Evolutionary conservation across 2,797 vertebrate genomes (phyloP).

Genomic region (Anabas testudineus): DNA sequence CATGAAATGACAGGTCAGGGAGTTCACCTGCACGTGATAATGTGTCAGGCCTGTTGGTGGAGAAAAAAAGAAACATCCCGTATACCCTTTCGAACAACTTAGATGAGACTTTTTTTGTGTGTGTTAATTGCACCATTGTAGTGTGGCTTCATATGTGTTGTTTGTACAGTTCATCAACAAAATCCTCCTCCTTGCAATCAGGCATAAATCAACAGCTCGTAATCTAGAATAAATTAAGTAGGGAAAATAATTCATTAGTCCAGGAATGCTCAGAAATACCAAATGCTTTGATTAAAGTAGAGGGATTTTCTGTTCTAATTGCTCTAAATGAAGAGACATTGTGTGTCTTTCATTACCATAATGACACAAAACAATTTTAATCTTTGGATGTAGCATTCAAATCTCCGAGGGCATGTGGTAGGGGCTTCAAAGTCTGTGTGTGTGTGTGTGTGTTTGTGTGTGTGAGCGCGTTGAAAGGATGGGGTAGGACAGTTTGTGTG

Average conservation of each 20-base stretch:
- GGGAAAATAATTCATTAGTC: slow-evolving; percentile 55
- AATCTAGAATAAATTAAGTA: slow-evolving; percentile 52
- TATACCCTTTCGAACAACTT: slow-evolving; percentile 8
- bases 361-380: slow-evolving; percentile 71
- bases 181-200: slow-evolving; percentile 10
- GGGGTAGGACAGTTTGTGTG: background rate
- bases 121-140: background rate
- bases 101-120: background rate
- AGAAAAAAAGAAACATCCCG: slow-evolving; percentile 20
- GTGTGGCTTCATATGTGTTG: slow-evolving; percentile 8
- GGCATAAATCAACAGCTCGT: slow-evolving; percentile 38
- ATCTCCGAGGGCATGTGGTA: slow-evolving; percentile 17
- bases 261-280: slow-evolving; percentile 43
- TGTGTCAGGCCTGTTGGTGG: slow-evolving; percentile 34
- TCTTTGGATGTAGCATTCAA: slow-evolving; percentile 58
- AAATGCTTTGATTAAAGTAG: slow-evolving; percentile 61
- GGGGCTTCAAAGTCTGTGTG: slow-evolving; percentile 17
- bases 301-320: slow-evolving; percentile 70
- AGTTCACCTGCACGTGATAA: slow-evolving; percentile 48
- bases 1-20: slow-evolving; percentile 38
- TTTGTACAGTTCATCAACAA: slow-evolving; percentile 3
- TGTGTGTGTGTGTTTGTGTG: background rate
- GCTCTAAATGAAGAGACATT: slow-evolving; percentile 66
- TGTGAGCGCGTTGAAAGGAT: background rate
- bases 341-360: slow-evolving; percentile 68